These are phyloP conservation scores for Agonopterix subpropinquella DNA, from an alignment of 2,888 invertebrate species.

Conservation along the genomic window DNA sequence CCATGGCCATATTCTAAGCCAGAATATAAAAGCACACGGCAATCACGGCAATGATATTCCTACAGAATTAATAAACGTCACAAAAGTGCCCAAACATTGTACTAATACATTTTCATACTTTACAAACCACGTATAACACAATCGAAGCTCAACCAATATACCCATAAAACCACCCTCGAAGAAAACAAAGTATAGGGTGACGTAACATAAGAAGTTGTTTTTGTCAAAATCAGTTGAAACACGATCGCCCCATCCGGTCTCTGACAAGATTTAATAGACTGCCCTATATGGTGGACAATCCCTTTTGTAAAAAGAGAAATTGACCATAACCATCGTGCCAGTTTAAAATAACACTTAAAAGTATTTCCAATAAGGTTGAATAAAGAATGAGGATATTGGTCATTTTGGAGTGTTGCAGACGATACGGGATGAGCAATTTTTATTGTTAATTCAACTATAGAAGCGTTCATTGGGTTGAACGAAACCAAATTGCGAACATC, in stretches of 20 bases:
- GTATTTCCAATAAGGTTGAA: conserved; percentile 4
- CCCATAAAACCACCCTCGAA: conserved; percentile 19
- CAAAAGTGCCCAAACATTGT: too few species aligned
- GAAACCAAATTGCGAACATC: conserved; percentile 71
- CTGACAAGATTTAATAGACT: conserved; percentile 64
- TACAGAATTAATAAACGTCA: too few species aligned
- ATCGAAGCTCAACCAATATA: not conserved
- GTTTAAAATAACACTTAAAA: conserved; percentile 13
- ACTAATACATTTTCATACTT: too few species aligned
- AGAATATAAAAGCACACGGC: too few species aligned
- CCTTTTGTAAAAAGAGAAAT: conserved; percentile 24
- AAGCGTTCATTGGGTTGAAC: conserved; percentile 64
- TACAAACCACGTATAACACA: too few species aligned
- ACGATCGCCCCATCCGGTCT: conserved; percentile 61
- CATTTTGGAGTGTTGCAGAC: conserved; percentile 11
- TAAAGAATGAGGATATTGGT: conserved; percentile 1
- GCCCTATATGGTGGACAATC: conserved; percentile 60
- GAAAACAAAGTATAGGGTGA: conserved; percentile 44
- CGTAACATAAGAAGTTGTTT: conserved; percentile 56
- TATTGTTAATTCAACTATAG: conserved; percentile 67
- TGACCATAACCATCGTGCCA: conserved; percentile 12
- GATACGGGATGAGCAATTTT: conserved; percentile 68
- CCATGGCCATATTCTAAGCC: too few species aligned
- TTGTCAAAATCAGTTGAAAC: conserved; percentile 64
- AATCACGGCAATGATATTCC: too few species aligned